Evolutionary conservation across 2,888 invertebrate species (phyloP).

Genomic region (Halictus ligatus): DNA sequence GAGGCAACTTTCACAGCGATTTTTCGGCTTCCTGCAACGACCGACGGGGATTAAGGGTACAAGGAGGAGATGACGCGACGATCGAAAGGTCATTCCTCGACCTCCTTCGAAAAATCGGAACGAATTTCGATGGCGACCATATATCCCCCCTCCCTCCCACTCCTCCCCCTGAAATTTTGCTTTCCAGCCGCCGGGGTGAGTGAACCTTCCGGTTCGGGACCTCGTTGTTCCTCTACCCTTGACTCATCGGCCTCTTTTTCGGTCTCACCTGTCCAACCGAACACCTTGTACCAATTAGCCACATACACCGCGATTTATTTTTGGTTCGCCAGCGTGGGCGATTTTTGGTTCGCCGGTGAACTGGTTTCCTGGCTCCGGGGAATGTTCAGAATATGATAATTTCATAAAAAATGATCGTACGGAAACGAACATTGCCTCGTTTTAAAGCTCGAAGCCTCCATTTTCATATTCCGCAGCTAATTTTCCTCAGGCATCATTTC

Average conservation of each 20-base stretch:
- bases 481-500: too few relatives aligned
- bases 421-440: too few relatives aligned
- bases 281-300: background rate
- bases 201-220: background rate
- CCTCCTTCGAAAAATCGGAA: slow-evolving; percentile 77
- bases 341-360: too few relatives aligned
- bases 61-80: slow-evolving; percentile 45
- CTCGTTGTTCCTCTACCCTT: background rate
- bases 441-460: too few relatives aligned
- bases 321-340: background rate
- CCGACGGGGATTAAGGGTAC: slow-evolving; percentile 28
- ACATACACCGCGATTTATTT: background rate
- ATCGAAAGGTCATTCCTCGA: slow-evolving; percentile 77
- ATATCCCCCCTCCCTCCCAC: background rate
- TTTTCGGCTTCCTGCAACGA: slow-evolving; percentile 46
- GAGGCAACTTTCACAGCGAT: slow-evolving; percentile 77
- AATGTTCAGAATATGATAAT: background rate
- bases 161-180: background rate
- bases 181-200: background rate
- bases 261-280: background rate
- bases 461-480: too few relatives aligned
- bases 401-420: too few relatives aligned
- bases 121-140: slow-evolving; percentile 42
- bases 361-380: too few relatives aligned
- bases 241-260: slow-evolving; percentile 1